Conservation (phyloP, 2,888 invertebrate genomes). For the Autographa gamma region DNA sequence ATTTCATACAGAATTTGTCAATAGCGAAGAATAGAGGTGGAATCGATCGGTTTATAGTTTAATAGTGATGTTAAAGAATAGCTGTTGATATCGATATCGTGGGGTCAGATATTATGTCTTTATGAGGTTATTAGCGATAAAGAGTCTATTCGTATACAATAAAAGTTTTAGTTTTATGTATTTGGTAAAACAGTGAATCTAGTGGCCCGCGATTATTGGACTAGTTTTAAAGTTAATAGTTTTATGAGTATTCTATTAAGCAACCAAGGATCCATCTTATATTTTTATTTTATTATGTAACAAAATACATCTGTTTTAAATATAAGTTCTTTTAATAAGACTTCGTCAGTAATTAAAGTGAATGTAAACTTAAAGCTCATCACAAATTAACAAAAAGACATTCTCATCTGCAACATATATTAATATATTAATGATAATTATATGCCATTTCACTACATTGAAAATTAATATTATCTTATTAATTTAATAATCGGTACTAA, state of each 20-base stretch:
- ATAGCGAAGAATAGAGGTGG: neutral
- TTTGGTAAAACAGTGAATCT: neutral
- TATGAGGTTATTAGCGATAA: conserved; percentile 25
- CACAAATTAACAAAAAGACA: neutral
- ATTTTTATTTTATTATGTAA: no score
- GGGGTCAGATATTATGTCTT: neutral
- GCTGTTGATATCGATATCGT: neutral
- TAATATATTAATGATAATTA: neutral
- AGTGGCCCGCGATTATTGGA: neutral
- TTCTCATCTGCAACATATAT: neutral
- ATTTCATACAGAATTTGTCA: conserved; percentile 8
- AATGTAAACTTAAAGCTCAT: neutral
- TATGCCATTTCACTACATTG: neutral
- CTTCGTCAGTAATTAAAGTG: neutral
- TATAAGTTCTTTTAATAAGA: no score
- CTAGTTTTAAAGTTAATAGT: neutral
- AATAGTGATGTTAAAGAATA: neutral
- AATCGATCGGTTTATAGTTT: neutral
- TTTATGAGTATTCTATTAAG: no score
- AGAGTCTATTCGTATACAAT: neutral
- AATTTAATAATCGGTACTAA: neutral
- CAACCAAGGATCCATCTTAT: no score
- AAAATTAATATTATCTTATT: neutral
- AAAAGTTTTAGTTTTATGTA: neutral
- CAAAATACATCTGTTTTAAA: no score